A percentile compares a stretch with the other conserved stretches of the same genome.
Evolutionary conservation across 2,888 invertebrate genomes (phyloP).

Genomic region (Cantharis flavilabris): DNA sequence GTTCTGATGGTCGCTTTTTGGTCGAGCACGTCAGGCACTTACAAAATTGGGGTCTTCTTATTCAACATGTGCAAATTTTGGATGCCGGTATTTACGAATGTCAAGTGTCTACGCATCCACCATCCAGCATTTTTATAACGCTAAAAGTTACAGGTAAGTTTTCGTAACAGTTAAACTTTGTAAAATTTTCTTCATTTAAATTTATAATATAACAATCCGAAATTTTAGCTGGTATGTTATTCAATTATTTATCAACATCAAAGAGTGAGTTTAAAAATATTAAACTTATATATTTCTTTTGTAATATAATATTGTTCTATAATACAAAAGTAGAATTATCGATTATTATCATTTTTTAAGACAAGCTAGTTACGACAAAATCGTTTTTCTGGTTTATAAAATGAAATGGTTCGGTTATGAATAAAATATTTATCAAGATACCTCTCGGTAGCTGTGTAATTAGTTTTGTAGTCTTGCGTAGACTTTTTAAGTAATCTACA

Average conservation of each 20-base stretch:
- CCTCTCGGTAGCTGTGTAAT: neutral
- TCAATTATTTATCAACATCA: neutral
- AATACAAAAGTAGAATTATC: neutral
- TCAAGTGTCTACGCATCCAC: constrained; percentile 81
- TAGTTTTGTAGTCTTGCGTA: neutral
- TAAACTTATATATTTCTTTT: neutral
- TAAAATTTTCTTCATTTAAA: neutral
- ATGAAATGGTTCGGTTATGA: neutral
- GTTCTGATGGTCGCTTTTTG: constrained; percentile 68
- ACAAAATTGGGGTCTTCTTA: constrained; percentile 67
- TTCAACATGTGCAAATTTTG: constrained; percentile 71
- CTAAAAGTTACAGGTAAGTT: constrained; percentile 74
- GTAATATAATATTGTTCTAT: neutral
- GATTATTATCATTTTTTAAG: neutral
- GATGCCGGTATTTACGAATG: constrained; percentile 79
- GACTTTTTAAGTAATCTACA: neutral
- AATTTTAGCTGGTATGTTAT: neutral
- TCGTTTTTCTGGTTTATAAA: neutral
- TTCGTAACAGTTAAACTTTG: neutral
- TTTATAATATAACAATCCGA: neutral
- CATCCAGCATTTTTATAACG: constrained; percentile 74
- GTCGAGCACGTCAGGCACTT: constrained; percentile 67
- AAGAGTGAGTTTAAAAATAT: neutral
- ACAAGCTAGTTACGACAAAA: neutral
- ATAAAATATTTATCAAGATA: neutral